A percentile compares a stretch with the other conserved stretches of the same genome.
Evolutionary conservation across 2,113 vertebrate species (phyloP).

Genomic region (Calyptomena viridis): DNA sequence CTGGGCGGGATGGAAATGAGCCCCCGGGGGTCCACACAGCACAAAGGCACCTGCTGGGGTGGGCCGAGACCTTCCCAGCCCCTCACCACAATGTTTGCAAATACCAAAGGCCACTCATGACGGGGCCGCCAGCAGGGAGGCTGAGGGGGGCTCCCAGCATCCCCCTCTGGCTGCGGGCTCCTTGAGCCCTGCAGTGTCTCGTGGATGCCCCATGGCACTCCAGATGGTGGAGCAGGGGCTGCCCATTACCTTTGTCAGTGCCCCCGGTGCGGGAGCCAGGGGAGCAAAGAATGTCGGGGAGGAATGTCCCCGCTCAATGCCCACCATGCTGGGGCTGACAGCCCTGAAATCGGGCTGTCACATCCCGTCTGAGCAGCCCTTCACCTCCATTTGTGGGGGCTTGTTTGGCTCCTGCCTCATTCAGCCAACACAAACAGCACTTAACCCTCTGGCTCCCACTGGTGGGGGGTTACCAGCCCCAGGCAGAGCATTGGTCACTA

Average conservation of each 20-base stretch:
- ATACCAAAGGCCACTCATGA: conserved; percentile 44
- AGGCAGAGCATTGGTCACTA: background rate
- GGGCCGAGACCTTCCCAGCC: conserved; percentile 59
- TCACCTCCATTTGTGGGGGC: conserved; percentile 45
- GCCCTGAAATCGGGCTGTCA: conserved; percentile 68
- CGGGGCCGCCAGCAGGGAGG: background rate
- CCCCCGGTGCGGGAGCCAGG: background rate
- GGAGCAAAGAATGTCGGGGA: background rate
- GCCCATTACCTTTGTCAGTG: background rate
- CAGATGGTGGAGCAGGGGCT: background rate
- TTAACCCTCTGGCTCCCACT: conserved; percentile 57
- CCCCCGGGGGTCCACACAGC: background rate
- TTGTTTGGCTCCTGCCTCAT: conserved; percentile 49
- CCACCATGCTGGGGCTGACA: conserved; percentile 57
- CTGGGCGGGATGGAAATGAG: conserved; percentile 63
- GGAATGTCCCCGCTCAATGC: conserved; percentile 60
- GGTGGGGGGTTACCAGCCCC: background rate
- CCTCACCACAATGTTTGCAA: conserved; percentile 62
- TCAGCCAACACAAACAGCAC: conserved; percentile 63
- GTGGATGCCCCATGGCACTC: background rate
- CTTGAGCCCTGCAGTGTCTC: background rate
- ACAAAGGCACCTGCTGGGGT: conserved; percentile 62
- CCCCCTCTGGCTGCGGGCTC: background rate
- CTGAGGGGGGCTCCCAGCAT: background rate
- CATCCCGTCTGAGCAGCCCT: conserved; percentile 61